These are phyloP conservation scores for Ornithoptera priamus DNA, from an alignment of 2,888 invertebrate genomes.

Conservation along the genomic window DNA sequence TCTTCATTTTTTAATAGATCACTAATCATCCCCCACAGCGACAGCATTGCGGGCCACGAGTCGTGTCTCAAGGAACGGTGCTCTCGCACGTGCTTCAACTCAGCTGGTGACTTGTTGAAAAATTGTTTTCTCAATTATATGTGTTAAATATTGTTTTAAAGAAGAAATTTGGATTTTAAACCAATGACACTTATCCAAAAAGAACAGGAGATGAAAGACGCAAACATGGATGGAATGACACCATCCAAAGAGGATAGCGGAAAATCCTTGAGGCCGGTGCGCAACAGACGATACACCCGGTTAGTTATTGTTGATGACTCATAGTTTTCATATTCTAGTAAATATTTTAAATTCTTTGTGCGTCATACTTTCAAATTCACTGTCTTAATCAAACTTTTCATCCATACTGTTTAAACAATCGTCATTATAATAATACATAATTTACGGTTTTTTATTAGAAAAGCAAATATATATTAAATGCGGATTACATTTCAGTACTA, in stretches of 20 bases:
- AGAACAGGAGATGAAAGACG: conserved; percentile 46
- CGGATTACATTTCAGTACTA: conserved; percentile 16
- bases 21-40: conserved; percentile 76
- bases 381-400: conserved; percentile 20
- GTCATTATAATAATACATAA: not conserved
- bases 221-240: conserved; percentile 53
- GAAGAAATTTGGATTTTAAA: conserved; percentile 35
- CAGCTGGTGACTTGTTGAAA: conserved; percentile 15
- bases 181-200: conserved; percentile 71
- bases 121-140: conserved; percentile 31
- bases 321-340: conserved; percentile 60
- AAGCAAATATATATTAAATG: not conserved
- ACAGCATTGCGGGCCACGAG: conserved; percentile 66
- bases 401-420: not conserved
- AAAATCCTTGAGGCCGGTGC: conserved; percentile 82
- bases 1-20: conserved; percentile 80
- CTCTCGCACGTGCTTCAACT: conserved; percentile 67
- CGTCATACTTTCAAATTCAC: conserved; percentile 51
- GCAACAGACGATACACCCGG: conserved; percentile 87
- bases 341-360: conserved; percentile 67
- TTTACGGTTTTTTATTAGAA: not conserved
- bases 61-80: conserved; percentile 63
- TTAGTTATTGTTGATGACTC: conserved; percentile 75
- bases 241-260: conserved; percentile 67
- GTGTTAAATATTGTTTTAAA: conserved; percentile 35